These are phyloP conservation scores for Forbesichthys agassizii DNA, from an alignment of 2,113 vertebrate species.

Conservation along the genomic window DNA sequence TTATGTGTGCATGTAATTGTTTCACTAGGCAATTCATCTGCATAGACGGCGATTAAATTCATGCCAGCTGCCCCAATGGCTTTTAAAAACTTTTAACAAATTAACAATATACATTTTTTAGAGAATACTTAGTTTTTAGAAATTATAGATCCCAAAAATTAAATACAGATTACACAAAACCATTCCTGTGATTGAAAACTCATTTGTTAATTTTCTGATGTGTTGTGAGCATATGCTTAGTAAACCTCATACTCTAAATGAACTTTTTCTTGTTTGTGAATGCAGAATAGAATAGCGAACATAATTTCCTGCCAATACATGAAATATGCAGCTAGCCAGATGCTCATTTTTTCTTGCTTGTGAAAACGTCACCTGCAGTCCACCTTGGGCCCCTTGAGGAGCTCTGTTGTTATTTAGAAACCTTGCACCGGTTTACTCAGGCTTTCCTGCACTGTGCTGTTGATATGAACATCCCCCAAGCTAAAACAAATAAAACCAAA, in stretches of 20 bases:
- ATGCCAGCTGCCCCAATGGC: too few relatives aligned
- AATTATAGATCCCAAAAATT: too few relatives aligned
- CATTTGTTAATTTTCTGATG: background rate
- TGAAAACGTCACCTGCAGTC: constrained; percentile 49
- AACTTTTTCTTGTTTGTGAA: constrained; percentile 29
- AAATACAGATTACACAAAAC: too few relatives aligned
- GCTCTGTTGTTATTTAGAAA: constrained; percentile 42
- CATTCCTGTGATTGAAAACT: too few relatives aligned
- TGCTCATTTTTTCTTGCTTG: constrained; percentile 15
- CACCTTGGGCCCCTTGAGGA: constrained; percentile 15
- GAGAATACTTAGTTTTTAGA: too few relatives aligned
- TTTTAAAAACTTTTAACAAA: too few relatives aligned
- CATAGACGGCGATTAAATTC: too few relatives aligned
- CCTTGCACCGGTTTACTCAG: constrained; percentile 19
- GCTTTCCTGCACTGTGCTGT: constrained; percentile 8
- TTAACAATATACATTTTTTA: too few relatives aligned
- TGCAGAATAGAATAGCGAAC: constrained; percentile 19
- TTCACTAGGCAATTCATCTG: too few relatives aligned
- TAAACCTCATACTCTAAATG: constrained; percentile 43
- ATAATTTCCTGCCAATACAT: constrained; percentile 28
- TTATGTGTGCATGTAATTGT: too few relatives aligned
- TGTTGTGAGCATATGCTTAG: constrained; percentile 1
- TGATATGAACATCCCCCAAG: background rate
- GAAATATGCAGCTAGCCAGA: constrained; percentile 6
- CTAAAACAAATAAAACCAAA: constrained; percentile 25